These are phyloP conservation scores for Ennomos fuscantarius DNA, from an alignment of 2,888 invertebrate genomes.

Conservation along the genomic window DNA sequence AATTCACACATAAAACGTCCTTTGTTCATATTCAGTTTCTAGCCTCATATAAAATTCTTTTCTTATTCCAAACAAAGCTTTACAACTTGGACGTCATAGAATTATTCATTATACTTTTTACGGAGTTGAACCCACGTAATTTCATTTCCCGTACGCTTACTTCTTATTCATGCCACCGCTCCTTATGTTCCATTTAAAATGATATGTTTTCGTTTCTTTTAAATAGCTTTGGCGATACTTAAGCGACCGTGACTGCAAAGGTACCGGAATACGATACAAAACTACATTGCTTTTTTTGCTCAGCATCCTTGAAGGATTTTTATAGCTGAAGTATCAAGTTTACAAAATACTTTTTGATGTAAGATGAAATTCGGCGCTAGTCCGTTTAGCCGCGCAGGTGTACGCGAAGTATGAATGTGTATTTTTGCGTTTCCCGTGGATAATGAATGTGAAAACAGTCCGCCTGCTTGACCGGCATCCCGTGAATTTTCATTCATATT, in stretches of 20 bases:
- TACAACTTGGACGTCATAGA: constrained; percentile 25
- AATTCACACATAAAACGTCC: constrained; percentile 21
- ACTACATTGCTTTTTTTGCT: not conserved
- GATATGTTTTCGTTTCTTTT: constrained; percentile 30
- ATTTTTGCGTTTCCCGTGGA: constrained; percentile 26
- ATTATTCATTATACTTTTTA: constrained; percentile 37
- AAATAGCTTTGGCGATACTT: constrained; percentile 10
- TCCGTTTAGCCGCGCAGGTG: constrained; percentile 1
- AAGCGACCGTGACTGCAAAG: not conserved
- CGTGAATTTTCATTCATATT: constrained; percentile 34
- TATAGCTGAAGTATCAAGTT: no score
- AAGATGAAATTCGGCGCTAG: no score
- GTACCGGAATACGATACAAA: not conserved
- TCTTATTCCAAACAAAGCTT: constrained; percentile 23
- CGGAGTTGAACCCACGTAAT: constrained; percentile 37
- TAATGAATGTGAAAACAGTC: constrained; percentile 29
- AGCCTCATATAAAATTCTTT: constrained; percentile 4
- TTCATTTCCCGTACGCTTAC: constrained; percentile 38
- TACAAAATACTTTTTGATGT: no score
- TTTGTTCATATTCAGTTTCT: not conserved
- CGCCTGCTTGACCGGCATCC: constrained; percentile 30
- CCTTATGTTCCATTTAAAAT: constrained; percentile 22
- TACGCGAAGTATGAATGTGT: not conserved
- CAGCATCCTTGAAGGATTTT: no score
- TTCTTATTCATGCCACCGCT: constrained; percentile 27